A percentile compares a stretch with the other conserved stretches of the same genome.
phyloP scores from a whole-genome alignment of 2,113 vertebrate species.

The Bagarius yarrelli region DNA sequence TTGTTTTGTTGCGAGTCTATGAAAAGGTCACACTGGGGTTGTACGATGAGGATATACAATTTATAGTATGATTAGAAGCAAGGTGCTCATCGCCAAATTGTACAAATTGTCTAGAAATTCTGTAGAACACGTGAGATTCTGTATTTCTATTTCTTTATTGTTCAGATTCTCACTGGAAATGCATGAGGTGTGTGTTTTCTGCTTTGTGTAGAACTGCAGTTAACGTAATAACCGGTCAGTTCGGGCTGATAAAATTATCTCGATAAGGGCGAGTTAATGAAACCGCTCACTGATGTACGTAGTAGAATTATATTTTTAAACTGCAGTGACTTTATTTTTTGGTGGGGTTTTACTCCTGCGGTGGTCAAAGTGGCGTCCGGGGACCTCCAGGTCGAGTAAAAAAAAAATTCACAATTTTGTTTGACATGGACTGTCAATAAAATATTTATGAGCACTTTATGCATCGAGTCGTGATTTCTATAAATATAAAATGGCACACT shows the following conservation, averaged over 20 bases:
- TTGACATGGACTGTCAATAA: constrained; percentile 7
- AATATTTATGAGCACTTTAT: constrained; percentile 11
- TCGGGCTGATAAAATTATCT: background rate
- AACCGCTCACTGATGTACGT: background rate
- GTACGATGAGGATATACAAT: background rate
- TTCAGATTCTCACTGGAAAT: constrained; percentile 1
- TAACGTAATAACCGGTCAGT: background rate
- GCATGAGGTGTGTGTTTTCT: constrained; percentile 13
- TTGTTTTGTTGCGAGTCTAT: background rate
- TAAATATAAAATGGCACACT: background rate
- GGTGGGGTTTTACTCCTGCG: background rate
- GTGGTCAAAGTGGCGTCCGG: background rate
- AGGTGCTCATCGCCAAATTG: background rate
- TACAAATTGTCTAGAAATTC: background rate
- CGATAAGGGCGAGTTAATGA: background rate
- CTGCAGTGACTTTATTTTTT: background rate
- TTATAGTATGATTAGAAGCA: background rate
- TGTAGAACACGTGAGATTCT: background rate
- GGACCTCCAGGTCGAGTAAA: background rate
- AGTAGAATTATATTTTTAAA: background rate
- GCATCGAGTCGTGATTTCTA: background rate
- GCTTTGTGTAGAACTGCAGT: constrained; percentile 12
- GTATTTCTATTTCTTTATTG: background rate
- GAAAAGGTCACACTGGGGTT: background rate
- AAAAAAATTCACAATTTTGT: constrained; percentile 2